A percentile compares a stretch with the other conserved stretches of the same genome.
Conservation (phyloP, 2,888 invertebrate genomes). For the Dascillus cervinus region DNA sequence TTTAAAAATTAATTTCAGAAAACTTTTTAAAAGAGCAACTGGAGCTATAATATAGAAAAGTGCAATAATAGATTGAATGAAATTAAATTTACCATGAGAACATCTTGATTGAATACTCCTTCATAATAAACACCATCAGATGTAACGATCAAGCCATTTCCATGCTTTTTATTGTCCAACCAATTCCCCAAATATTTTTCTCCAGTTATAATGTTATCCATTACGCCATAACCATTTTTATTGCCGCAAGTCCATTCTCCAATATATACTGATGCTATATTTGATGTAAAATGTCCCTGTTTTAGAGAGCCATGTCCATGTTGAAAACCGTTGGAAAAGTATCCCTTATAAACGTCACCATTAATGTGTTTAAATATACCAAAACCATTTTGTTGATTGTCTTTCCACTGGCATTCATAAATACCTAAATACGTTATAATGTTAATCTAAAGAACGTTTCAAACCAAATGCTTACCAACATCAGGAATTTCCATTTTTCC, state of each 20-base stretch:
- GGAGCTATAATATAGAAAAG: too few species aligned
- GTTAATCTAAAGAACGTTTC: conserved; percentile 4
- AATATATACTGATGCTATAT: conserved; percentile 73
- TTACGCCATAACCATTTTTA: conserved; percentile 80
- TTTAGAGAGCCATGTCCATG: conserved; percentile 81
- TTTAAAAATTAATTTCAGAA: too few species aligned
- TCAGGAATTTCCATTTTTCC: conserved; percentile 62
- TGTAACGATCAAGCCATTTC: conserved; percentile 79
- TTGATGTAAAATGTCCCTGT: conserved; percentile 69
- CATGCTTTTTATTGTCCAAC: conserved; percentile 76
- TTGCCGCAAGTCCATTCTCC: conserved; percentile 78
- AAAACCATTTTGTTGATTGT: conserved; percentile 75
- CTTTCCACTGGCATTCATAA: conserved; percentile 76
- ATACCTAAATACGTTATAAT: conserved; percentile 43
- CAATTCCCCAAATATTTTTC: conserved; percentile 89
- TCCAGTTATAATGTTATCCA: conserved; percentile 78
- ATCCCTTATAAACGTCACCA: conserved; percentile 79
- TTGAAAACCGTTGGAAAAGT: conserved; percentile 74
- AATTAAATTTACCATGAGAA: conserved; percentile 68
- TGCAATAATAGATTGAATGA: too few species aligned
- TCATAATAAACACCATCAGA: conserved; percentile 88
- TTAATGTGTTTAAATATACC: conserved; percentile 67
- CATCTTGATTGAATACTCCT: conserved; percentile 74
- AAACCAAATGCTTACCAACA: too few species aligned
- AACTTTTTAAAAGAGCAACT: too few species aligned